Percentiles rank a stretch among this genome's conserved stretches.
Conservation (phyloP, 2,797 vertebrate genomes). For the Picus viridis region DNA sequence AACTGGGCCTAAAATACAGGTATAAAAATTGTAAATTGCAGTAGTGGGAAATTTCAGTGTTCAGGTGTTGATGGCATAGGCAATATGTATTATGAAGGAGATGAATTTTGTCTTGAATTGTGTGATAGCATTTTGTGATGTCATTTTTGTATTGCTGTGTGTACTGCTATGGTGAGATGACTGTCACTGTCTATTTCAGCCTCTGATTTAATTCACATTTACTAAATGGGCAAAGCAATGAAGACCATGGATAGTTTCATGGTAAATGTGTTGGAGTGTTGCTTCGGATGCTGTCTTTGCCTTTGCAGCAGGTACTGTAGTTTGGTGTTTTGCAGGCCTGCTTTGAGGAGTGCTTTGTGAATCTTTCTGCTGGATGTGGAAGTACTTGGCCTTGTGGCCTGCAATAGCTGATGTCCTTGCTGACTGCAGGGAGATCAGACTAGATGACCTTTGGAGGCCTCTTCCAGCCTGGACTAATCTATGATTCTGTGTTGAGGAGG, state of each 20-base stretch:
- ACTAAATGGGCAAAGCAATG: neutral
- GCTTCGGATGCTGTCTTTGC: neutral
- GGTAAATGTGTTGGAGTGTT: neutral
- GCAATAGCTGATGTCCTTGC: neutral
- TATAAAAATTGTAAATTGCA: neutral
- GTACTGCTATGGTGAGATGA: neutral
- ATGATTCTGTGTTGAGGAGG: neutral
- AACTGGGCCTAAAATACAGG: neutral
- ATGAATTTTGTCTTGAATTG: neutral
- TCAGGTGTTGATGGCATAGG: neutral
- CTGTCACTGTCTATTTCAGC: neutral
- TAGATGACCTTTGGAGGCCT: too few species aligned
- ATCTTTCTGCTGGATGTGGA: accelerated
- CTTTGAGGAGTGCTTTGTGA: neutral
- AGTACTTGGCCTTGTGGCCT: neutral
- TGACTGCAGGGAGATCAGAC: too few species aligned
- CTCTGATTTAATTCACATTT: neutral
- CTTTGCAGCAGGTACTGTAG: neutral
- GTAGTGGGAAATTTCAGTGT: neutral
- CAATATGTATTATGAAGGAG: neutral
- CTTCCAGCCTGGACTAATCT: too few species aligned
- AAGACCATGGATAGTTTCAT: neutral
- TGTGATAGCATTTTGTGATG: neutral
- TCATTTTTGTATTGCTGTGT: neutral
- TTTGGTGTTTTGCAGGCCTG: neutral